A percentile compares a stretch with the other conserved stretches of the same genome.
phyloP scores from a whole-genome alignment of 2,888 invertebrate species.

The Dryobotodes eremita region DNA sequence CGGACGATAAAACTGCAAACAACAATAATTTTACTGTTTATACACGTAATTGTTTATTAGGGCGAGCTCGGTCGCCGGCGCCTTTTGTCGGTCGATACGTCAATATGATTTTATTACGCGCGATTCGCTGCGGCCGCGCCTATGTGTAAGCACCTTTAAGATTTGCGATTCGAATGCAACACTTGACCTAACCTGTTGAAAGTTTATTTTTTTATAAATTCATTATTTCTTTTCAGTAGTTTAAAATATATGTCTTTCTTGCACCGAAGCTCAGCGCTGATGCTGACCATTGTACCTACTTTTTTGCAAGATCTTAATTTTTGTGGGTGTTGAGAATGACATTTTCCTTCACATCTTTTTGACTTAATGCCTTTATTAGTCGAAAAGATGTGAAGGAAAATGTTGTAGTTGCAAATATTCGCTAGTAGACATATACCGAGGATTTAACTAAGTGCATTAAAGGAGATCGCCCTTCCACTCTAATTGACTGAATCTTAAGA shows the following conservation, averaged over 20 bases:
- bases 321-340: neutral
- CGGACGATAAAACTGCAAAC: constrained; percentile 83
- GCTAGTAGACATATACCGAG: neutral
- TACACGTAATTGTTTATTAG: constrained; percentile 88
- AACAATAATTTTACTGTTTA: constrained; percentile 84
- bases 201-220: constrained; percentile 32
- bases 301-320: neutral
- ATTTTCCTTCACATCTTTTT: neutral
- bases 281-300: neutral
- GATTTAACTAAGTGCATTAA: neutral
- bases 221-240: constrained; percentile 57
- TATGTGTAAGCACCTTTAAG: constrained; percentile 65
- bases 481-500: constrained; percentile 22
- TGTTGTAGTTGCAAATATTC: neutral
- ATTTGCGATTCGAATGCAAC: constrained; percentile 60
- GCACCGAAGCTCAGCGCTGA: neutral
- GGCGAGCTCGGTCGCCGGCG: constrained; percentile 63
- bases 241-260: constrained; percentile 47
- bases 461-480: neutral
- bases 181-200: constrained; percentile 68
- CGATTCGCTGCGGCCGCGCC: constrained; percentile 80
- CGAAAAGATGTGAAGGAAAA: neutral
- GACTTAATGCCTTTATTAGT: too few species aligned
- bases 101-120: constrained; percentile 79
- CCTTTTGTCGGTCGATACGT: constrained; percentile 82